Evolutionary conservation across 2,113 vertebrate genomes (phyloP), one percentile per base, ranked within the genome.

Genomic region (Daubentonia madagascariensis): DNA sequence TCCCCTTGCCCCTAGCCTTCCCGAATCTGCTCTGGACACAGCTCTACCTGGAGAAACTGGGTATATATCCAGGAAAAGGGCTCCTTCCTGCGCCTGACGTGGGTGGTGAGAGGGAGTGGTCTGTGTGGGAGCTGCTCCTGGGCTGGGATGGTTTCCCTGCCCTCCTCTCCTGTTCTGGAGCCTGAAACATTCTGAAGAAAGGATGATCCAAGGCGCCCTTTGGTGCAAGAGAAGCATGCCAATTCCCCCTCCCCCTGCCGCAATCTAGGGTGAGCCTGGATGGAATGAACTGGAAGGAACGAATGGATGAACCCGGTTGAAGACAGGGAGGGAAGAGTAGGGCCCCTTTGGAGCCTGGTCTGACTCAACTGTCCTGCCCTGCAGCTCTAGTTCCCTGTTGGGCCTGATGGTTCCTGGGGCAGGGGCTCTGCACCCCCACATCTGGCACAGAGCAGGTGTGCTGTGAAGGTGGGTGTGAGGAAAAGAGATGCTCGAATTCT

Each of bases 91-190:
- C 8, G 8, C n/a, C 75, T 20, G 45, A 3, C 2, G 8, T 5
- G 8, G n/a, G n/a, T 17, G 7, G 75, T 17, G 65, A 28, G 67
- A 28, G 28, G 1, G 48, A 52, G 54, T 6, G 4, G 40, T 40
- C 28, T n/a, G 52, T 0, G 2, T 1, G 20, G 50, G n/a, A 28
- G n/a, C 11, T 3, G 35, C 40, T 48, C 61, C 72, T 10, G 0
- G 43, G 37, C 12, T 9, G 0, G 1, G 25, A 14, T 7, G 37
- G 45, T 59, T 52, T n/a, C 48, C 84, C 48, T 22, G 40, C 32
- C 17, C 2, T 18, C 45, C 37, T 50, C 57, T 48, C 65, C 28
- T 8, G 40, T 78, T 57, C 35, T 17, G 48, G 30, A 73, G 81
- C 57, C 17, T 40, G 4, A 9, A 61, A 23, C 28, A 8, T 79